Conservation (phyloP, 2,113 vertebrate genomes). For the Ia io region DNA sequence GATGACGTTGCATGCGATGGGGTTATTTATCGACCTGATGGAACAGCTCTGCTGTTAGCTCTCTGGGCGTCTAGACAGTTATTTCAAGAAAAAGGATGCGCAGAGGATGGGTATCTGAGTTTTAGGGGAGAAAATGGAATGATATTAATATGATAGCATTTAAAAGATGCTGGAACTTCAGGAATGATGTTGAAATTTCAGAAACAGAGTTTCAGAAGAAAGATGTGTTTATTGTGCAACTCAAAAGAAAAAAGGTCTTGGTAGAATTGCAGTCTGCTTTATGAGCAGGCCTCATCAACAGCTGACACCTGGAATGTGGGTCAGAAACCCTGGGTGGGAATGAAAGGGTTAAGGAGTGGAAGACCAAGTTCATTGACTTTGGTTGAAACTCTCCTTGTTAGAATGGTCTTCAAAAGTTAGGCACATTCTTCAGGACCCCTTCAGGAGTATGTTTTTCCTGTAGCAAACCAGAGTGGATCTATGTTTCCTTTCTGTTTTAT, state of each 20-base stretch:
- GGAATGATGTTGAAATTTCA: not conserved
- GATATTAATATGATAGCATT: not conserved
- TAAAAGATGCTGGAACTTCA: slow-evolving; percentile 14
- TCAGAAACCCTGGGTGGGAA: not conserved
- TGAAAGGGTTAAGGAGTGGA: not conserved
- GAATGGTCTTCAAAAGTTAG: not conserved
- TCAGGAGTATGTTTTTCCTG: not conserved
- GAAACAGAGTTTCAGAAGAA: slow-evolving; percentile 10
- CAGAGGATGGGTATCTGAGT: not conserved
- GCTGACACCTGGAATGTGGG: not conserved
- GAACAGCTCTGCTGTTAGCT: not conserved
- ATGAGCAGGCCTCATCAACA: not conserved
- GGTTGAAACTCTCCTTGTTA: not conserved
- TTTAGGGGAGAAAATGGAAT: not conserved
- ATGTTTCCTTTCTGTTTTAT: not conserved
- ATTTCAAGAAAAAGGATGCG: slow-evolving; percentile 34
- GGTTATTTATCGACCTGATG: not conserved
- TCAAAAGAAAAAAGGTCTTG: not conserved
- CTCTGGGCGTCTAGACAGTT: not conserved
- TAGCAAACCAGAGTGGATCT: not conserved
- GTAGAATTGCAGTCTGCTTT: not conserved
- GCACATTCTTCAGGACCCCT: not conserved
- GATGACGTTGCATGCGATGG: not conserved
- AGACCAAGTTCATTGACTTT: not conserved
- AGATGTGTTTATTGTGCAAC: not conserved